phyloP scores from a whole-genome alignment of 2,797 vertebrate genomes.

The Fringilla coelebs region DNA sequence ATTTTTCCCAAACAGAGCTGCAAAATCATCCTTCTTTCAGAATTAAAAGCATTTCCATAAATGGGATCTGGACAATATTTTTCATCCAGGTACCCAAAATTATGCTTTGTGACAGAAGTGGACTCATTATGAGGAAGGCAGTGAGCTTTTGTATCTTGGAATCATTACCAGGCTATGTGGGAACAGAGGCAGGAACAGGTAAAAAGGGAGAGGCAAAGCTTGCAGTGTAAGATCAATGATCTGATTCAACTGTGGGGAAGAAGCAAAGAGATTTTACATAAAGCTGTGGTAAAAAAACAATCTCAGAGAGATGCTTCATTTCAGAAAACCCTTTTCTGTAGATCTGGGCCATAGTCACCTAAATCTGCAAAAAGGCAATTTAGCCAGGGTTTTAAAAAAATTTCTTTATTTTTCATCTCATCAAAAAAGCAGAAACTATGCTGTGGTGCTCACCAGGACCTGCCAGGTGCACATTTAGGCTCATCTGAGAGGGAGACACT shows the following conservation, averaged over 20 bases:
- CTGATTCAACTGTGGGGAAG: not conserved
- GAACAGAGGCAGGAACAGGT: not conserved
- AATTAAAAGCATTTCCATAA: not conserved
- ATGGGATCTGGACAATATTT: not conserved
- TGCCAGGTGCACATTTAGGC: not conserved
- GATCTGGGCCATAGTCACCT: not conserved
- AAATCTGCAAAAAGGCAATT: not conserved
- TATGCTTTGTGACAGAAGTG: not conserved
- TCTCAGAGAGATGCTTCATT: not conserved
- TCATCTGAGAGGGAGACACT: not conserved
- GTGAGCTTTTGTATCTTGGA: not conserved
- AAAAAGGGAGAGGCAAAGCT: not conserved
- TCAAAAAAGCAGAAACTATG: not conserved
- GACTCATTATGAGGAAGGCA: not conserved
- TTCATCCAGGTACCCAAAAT: not conserved
- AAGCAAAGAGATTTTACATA: not conserved
- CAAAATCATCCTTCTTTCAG: not conserved
- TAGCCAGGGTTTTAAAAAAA: not conserved
- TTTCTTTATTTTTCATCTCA: not conserved
- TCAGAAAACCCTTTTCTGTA: not conserved
- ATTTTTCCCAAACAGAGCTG: not conserved
- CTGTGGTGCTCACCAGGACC: not conserved
- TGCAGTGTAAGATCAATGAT: not conserved
- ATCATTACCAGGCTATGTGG: not conserved
- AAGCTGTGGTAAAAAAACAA: not conserved